Conservation (phyloP, 1,140 invertebrate genomes). For the Macrocentrus cingulum region DNA sequence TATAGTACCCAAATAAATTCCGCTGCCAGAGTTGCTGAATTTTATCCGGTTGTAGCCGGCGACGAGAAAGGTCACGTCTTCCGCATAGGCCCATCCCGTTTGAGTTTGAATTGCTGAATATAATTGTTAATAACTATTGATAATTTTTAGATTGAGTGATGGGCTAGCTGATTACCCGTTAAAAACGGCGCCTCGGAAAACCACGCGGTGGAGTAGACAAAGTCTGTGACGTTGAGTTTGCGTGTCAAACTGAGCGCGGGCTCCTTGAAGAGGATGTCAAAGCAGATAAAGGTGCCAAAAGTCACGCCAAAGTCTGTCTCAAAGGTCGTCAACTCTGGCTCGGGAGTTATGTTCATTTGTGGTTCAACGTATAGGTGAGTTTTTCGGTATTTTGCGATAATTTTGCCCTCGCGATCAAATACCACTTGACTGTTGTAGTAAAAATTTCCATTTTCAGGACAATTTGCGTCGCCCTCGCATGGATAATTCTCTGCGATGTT, state of each 20-base stretch:
- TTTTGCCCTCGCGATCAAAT: constrained; percentile 65
- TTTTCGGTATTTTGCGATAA: constrained; percentile 70
- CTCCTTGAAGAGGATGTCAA: constrained; percentile 71
- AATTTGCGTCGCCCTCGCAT: constrained; percentile 53
- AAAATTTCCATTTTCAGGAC: constrained; percentile 47
- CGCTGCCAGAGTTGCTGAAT: constrained; percentile 57
- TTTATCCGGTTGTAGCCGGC: constrained; percentile 59
- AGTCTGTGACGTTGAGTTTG: constrained; percentile 63
- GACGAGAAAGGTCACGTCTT: constrained; percentile 63
- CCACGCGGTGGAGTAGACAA: constrained; percentile 74
- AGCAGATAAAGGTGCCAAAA: constrained; percentile 78
- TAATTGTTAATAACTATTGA: background rate
- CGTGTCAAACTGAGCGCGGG: constrained; percentile 64
- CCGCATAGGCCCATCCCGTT: constrained; percentile 59
- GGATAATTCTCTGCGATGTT: constrained; percentile 71
- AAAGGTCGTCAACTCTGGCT: constrained; percentile 63
- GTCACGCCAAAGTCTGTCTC: constrained; percentile 79
- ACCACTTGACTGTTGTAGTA: constrained; percentile 77
- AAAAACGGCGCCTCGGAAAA: constrained; percentile 72
- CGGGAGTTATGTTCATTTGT: constrained; percentile 56
- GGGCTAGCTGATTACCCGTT: too few species aligned
- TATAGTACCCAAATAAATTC: constrained; percentile 57
- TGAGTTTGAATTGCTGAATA: constrained; percentile 60
- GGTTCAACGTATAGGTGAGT: constrained; percentile 68
- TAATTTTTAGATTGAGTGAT: background rate